A percentile compares a stretch with the other conserved stretches of the same genome.
These are phyloP conservation scores for Oncorhynchus tshawytscha DNA, from an alignment of 2,113 vertebrate species.

Conservation along the genomic window DNA sequence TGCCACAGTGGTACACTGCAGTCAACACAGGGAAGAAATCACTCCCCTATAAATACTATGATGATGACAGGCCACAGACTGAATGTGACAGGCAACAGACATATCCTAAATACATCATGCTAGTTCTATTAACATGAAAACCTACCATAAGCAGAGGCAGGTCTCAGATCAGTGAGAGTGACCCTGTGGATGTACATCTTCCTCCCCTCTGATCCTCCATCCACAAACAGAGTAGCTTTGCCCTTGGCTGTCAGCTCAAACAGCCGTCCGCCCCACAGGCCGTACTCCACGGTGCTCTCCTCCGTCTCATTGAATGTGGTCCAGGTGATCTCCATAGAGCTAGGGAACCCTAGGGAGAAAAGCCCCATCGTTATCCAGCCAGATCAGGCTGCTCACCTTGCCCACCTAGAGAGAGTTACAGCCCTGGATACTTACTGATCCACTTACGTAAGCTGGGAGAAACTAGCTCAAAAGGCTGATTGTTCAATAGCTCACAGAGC, in stretches of 20 bases:
- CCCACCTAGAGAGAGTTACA: too few species aligned
- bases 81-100: background rate
- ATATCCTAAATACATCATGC: background rate
- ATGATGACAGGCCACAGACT: background rate
- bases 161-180: conserved; percentile 68
- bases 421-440: background rate
- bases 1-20: conserved; percentile 80
- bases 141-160: conserved; percentile 75
- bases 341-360: conserved; percentile 63
- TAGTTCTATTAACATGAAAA: background rate
- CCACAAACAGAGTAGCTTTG: conserved; percentile 66
- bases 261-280: conserved; percentile 54
- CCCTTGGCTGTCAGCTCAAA: conserved; percentile 71
- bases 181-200: conserved; percentile 81
- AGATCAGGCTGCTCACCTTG: background rate
- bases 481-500: background rate
- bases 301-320: conserved; percentile 73
- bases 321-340: conserved; percentile 84
- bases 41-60: background rate
- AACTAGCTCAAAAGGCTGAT: background rate
- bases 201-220: conserved; percentile 74
- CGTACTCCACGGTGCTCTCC: conserved; percentile 76
- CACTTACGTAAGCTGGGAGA: background rate
- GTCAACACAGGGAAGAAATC: background rate
- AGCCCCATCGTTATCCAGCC: background rate